Percentiles rank a stretch among this genome's conserved stretches.
These are phyloP conservation scores for Tragulus kanchil DNA, from an alignment of 2,113 vertebrate species.

Conservation along the genomic window DNA sequence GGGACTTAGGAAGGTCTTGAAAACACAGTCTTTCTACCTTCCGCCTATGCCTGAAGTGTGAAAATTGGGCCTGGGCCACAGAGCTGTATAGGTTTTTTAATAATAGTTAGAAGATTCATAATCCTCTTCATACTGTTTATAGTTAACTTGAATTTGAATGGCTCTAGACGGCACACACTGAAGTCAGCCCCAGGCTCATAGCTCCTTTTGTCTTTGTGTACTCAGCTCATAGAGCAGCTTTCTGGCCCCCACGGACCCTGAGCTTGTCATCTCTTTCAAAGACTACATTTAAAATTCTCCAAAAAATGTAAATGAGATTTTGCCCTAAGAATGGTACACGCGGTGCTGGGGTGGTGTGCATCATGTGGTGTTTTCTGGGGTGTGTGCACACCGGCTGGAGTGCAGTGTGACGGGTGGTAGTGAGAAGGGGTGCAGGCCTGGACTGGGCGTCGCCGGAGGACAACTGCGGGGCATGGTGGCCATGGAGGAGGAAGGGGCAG, in stretches of 20 bases:
- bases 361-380: not conserved
- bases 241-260: not conserved
- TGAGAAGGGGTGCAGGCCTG: not conserved
- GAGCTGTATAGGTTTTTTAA: not conserved
- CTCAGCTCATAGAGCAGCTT: not conserved
- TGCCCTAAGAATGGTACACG: not conserved
- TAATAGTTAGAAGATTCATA: not conserved
- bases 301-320: constrained; percentile 45
- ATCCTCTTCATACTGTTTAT: not conserved
- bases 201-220: not conserved
- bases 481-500: not conserved
- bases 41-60: not conserved
- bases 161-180: not conserved
- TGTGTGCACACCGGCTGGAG: not conserved
- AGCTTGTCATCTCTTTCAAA: not conserved
- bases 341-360: not conserved
- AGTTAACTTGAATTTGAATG: constrained; percentile 29
- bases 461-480: not conserved
- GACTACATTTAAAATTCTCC: not conserved
- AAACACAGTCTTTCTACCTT: not conserved
- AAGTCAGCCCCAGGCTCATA: not conserved
- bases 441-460: not conserved
- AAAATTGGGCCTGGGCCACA: not conserved
- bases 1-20: not conserved
- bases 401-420: not conserved